These are phyloP conservation scores for Biston betularia DNA, from an alignment of 2,888 invertebrate species.

Conservation along the genomic window DNA sequence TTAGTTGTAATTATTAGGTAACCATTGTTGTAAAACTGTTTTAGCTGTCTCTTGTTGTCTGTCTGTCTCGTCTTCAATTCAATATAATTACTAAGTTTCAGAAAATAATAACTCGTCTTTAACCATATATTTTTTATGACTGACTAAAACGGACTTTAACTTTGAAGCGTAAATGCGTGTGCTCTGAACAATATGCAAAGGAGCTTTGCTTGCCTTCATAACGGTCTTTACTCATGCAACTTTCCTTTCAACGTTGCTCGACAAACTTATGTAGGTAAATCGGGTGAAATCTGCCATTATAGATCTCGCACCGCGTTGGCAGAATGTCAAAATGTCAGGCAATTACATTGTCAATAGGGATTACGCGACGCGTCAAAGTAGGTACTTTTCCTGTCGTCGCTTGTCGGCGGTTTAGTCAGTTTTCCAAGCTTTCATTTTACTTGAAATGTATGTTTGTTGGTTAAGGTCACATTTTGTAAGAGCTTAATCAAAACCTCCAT, in stretches of 20 bases:
- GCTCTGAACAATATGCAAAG: background rate
- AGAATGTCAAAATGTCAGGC: conserved; percentile 69
- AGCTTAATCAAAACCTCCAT: too few relatives aligned
- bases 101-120: background rate
- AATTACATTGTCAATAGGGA: conserved; percentile 70
- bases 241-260: conserved; percentile 24
- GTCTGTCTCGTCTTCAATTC: too few relatives aligned
- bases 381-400: conserved; percentile 22
- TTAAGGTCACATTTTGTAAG: too few relatives aligned
- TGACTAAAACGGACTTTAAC: background rate
- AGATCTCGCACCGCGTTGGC: conserved; percentile 57
- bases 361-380: conserved; percentile 49
- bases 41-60: too few relatives aligned
- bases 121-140: background rate
- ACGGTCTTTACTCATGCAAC: conserved; percentile 11
- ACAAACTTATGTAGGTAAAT: conserved; percentile 30
- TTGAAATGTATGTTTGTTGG: too few relatives aligned
- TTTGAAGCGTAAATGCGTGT: conserved; percentile 2
- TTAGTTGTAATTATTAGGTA: too few relatives aligned
- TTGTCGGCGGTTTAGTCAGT: conserved; percentile 40
- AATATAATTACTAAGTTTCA: too few relatives aligned
- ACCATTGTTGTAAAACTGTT: too few relatives aligned
- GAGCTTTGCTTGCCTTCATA: conserved; percentile 7
- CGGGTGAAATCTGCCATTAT: conserved; percentile 53
- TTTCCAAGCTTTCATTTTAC: too few relatives aligned